A percentile compares a stretch with the other conserved stretches of the same genome.
Conservation (phyloP, 2,113 vertebrate species). For the Astatotilapia flaviijosephi region DNA sequence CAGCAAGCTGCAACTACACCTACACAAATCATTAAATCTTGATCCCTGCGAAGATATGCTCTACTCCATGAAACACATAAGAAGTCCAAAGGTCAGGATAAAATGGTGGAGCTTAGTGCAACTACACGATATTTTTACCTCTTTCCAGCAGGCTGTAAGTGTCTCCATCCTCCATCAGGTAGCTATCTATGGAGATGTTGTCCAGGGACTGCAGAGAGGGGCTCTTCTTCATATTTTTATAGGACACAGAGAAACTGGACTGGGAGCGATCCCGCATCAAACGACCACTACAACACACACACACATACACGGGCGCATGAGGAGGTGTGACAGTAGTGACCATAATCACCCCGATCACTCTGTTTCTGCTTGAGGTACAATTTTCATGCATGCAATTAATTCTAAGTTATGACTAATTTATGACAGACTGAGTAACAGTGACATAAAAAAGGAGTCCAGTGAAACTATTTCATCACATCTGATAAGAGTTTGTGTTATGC, state of each 20-base stretch:
- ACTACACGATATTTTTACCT: slow-evolving; percentile 61
- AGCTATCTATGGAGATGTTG: slow-evolving; percentile 91
- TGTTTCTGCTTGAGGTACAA: background rate
- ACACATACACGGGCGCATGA: background rate
- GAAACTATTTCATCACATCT: background rate
- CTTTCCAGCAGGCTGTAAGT: slow-evolving; percentile 84
- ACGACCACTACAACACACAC: slow-evolving; percentile 73
- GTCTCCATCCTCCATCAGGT: slow-evolving; percentile 86
- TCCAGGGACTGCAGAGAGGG: slow-evolving; percentile 91
- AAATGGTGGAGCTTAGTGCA: background rate
- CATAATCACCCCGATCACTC: background rate
- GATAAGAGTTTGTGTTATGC: background rate
- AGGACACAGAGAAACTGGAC: slow-evolving; percentile 84
- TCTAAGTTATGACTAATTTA: background rate
- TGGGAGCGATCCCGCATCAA: slow-evolving; percentile 84
- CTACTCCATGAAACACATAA: background rate
- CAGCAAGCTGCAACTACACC: background rate
- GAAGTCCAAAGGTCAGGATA: background rate
- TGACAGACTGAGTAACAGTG: background rate
- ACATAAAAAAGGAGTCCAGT: background rate
- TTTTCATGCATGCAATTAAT: background rate
- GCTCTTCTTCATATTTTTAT: slow-evolving; percentile 92
- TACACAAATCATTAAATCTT: background rate
- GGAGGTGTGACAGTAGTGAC: background rate
- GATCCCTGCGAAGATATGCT: background rate